A percentile compares a stretch with the other conserved stretches of the same genome.
These are phyloP conservation scores for Oxyura jamaicensis DNA, from an alignment of 2,113 vertebrate genomes.

Conservation along the genomic window DNA sequence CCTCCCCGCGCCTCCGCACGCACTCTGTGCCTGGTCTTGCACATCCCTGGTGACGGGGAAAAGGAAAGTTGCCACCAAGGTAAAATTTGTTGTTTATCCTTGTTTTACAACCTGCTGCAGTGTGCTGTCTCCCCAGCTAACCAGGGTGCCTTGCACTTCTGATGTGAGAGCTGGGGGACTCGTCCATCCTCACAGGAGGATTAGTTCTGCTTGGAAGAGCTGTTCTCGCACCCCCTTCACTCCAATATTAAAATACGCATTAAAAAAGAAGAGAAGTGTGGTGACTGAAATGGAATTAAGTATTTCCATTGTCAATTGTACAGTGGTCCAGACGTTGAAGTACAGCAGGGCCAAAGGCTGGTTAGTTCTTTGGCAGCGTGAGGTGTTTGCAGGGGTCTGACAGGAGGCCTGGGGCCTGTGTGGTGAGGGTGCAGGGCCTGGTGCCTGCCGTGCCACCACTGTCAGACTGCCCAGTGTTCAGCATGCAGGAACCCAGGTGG, in stretches of 20 bases:
- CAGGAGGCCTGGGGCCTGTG: background rate
- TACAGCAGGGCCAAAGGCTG: background rate
- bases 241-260: constrained; percentile 28
- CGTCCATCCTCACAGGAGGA: background rate
- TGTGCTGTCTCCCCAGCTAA: background rate
- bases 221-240: background rate
- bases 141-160: fast-evolving
- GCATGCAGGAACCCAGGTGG: fast-evolving
- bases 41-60: background rate
- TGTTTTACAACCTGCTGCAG: constrained; percentile 16
- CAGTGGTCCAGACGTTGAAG: background rate
- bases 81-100: constrained; percentile 37
- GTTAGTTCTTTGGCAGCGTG: background rate
- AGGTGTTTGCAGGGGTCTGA: background rate
- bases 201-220: constrained; percentile 54
- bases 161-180: background rate
- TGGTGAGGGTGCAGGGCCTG: background rate
- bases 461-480: background rate
- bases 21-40: background rate
- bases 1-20: background rate
- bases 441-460: fast-evolving
- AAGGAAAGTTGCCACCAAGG: background rate
- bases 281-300: constrained; percentile 23
- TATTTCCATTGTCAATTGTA: background rate
- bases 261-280: background rate